Evolutionary conservation across 2,888 invertebrate genomes (phyloP).

Genomic region (Dolichopus griseipennis): DNA sequence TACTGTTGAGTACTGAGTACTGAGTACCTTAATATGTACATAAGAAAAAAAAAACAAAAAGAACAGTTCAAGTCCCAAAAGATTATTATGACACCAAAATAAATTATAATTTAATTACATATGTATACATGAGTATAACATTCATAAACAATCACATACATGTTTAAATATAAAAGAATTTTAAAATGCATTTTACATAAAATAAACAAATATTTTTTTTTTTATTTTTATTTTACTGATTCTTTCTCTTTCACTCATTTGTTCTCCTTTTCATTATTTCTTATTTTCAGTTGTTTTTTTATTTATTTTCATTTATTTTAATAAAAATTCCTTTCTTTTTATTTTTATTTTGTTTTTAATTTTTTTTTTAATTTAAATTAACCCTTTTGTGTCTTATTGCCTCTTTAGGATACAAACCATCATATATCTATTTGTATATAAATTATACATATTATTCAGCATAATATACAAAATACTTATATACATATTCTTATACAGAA

Average conservation of each 20-base stretch:
- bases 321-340: not conserved
- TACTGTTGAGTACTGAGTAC: too few relatives aligned
- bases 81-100: not conserved
- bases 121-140: not conserved
- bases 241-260: too few relatives aligned
- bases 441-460: too few relatives aligned
- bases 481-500: not conserved
- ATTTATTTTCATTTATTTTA: not conserved
- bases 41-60: not conserved
- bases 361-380: not conserved
- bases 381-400: not conserved
- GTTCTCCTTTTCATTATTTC: too few relatives aligned
- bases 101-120: not conserved
- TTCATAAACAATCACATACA: not conserved
- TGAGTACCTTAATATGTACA: not conserved
- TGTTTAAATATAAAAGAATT: not conserved
- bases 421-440: too few relatives aligned
- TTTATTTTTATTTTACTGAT: too few relatives aligned
- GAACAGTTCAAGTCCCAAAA: not conserved
- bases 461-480: too few relatives aligned
- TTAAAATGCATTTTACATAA: not conserved
- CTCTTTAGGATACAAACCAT: not conserved
- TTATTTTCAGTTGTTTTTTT: not conserved
- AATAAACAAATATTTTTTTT: too few relatives aligned
- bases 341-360: too few relatives aligned